Evolutionary conservation across 2,113 vertebrate species (phyloP), one percentile per base, ranked within the genome.

Genomic region (Limnothrissa miodon): DNA sequence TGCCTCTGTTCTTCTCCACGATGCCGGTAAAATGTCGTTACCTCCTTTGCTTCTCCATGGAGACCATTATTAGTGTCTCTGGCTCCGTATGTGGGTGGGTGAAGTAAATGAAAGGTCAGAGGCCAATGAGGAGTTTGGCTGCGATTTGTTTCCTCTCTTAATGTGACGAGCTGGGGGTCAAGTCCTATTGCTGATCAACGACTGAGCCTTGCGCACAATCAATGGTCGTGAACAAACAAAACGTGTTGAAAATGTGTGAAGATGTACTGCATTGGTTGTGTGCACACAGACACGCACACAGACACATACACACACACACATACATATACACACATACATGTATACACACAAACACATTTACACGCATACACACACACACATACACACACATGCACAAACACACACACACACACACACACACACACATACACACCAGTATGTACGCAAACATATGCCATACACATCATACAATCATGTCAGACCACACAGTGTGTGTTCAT

Each of bases 151-250:
- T 13, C 5, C 0, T 1, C 66, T 13, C 4, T 36, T 74, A 74
- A 33, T 74, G 29, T 74, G 66, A 29, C 15, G 66, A 33, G 66
- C 66, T 36, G 66, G 66, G 36, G 66, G 66, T 74, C 66, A 74
- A 74, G 66, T 39, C 33, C 66, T 70, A 5, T 17, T 74, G 33
- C 66, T 74, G 66, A 74, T 19, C 29, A 74, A 29, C 66, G 36
- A 74, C 36, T 74, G 66, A 74, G 66, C 15, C 66, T 36, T 36
- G 36, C 33, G 17, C 29, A 70, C 62, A 70, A 66, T 66, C 25
- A 66, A 70, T 29, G 33, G 62, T 29, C 29, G 15, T 33, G 11
- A 13, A 25, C 62, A 29, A 11, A 15, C 62, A 70, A 25, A 29
- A 9, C 1, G n/a, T 29, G 59, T 62, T 5, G 25, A 62, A 62